Percentiles rank a stretch among this genome's conserved stretches.
Conservation (phyloP, 2,888 invertebrate genomes). For the Periphyllus acericola region DNA sequence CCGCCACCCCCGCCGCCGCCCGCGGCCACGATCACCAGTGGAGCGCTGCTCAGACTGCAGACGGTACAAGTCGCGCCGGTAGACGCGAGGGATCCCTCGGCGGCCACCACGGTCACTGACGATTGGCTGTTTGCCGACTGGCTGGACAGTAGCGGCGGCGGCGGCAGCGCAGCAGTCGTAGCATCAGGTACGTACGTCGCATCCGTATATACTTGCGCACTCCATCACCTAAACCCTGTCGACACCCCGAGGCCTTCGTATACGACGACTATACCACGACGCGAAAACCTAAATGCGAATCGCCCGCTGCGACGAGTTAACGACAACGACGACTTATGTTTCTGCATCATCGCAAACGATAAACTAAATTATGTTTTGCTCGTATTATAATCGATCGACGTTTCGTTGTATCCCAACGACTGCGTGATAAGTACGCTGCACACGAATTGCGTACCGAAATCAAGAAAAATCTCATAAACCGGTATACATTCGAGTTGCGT, state of each 20-base stretch:
- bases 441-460: no score
- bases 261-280: no score
- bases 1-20: neutral
- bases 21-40: constrained; percentile 55
- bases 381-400: no score
- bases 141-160: constrained; percentile 23
- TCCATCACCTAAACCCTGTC: neutral
- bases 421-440: no score
- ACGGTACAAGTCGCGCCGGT: neutral
- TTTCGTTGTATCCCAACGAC: no score
- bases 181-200: constrained; percentile 28
- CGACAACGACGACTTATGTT: no score
- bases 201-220: neutral
- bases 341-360: no score
- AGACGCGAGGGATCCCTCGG: constrained; percentile 10
- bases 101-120: constrained; percentile 1
- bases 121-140: constrained; percentile 59
- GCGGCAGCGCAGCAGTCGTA: neutral
- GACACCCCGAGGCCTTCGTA: neutral
- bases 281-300: no score
- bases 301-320: no score
- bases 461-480: no score
- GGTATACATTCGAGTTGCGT: no score
- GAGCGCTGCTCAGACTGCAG: constrained; percentile 48
- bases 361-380: no score